A percentile compares a stretch with the other conserved stretches of the same genome.
These are phyloP conservation scores for Eutolmus rufibarbis DNA, from an alignment of 2,888 invertebrate genomes.

Conservation along the genomic window DNA sequence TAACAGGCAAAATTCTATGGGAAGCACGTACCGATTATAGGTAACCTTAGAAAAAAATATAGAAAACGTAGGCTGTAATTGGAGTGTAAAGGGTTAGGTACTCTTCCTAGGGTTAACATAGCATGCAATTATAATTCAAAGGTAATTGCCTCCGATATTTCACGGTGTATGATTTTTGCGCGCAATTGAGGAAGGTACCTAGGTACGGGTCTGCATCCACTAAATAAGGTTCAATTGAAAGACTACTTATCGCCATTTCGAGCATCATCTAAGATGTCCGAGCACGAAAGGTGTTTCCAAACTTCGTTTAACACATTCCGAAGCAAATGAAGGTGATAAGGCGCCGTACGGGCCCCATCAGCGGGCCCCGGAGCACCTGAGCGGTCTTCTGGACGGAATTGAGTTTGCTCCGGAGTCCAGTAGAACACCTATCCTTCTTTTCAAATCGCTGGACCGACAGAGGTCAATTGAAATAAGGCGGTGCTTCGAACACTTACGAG, in stretches of 20 bases:
- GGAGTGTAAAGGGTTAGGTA: not conserved
- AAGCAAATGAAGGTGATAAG: not conserved
- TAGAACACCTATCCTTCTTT: not conserved
- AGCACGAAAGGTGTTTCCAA: not conserved
- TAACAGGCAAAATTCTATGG: no score
- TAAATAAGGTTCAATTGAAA: not conserved
- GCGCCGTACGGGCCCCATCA: not conserved
- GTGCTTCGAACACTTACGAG: not conserved
- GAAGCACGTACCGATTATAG: no score
- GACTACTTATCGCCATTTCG: not conserved
- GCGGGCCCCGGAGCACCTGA: not conserved
- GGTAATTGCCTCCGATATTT: not conserved
- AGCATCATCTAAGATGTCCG: not conserved
- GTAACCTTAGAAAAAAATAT: no score
- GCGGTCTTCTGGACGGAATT: not conserved
- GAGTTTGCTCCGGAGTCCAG: not conserved
- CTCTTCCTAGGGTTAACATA: not conserved
- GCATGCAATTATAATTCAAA: not conserved
- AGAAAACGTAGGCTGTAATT: not conserved
- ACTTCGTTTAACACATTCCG: not conserved
- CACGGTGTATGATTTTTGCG: not conserved
- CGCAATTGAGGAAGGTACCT: not conserved
- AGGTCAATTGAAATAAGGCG: conserved; percentile 32
- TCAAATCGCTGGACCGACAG: not conserved
- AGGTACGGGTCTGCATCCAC: not conserved